A percentile compares a stretch with the other conserved stretches of the same genome.
phyloP scores from a whole-genome alignment of 2,888 invertebrate genomes.

The Carpatolechia fugitivella region DNA sequence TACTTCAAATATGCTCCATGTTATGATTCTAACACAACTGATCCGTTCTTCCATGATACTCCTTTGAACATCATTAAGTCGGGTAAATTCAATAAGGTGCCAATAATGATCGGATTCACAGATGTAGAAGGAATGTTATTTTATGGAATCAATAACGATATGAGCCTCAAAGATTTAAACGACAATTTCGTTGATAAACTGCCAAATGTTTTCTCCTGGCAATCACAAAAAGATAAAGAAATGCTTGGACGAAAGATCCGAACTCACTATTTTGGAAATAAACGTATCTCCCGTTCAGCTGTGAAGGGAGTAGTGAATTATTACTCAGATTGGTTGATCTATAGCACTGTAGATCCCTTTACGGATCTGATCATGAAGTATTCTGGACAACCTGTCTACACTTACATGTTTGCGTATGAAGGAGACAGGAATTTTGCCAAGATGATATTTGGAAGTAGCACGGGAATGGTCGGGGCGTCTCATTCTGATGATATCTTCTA shows the following conservation, averaged over 20 bases:
- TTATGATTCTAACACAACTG: slow-evolving; percentile 47
- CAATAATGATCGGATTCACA: slow-evolving; percentile 55
- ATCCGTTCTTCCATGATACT: slow-evolving; percentile 58
- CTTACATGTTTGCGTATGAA: slow-evolving; percentile 59
- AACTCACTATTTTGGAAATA: slow-evolving; percentile 52
- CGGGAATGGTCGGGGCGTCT: slow-evolving; percentile 42
- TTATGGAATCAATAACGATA: slow-evolving; percentile 49
- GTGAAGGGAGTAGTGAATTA: slow-evolving; percentile 42
- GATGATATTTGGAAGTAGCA: slow-evolving; percentile 35
- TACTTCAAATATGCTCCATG: slow-evolving; percentile 67
- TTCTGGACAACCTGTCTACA: slow-evolving; percentile 53
- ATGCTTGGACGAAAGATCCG: slow-evolving; percentile 47
- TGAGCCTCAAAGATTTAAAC: slow-evolving; percentile 47
- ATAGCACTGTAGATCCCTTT: slow-evolving; percentile 49
- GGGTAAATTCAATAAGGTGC: slow-evolving; percentile 57
- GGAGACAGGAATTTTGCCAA: slow-evolving; percentile 60
- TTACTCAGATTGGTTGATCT: slow-evolving; percentile 62
- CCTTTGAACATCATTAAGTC: slow-evolving; percentile 58
- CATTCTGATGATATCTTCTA: slow-evolving; percentile 69
- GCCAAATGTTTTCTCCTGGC: slow-evolving; percentile 61
- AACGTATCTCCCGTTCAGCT: slow-evolving; percentile 35
- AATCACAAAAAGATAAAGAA: slow-evolving; percentile 42
- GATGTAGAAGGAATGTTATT: slow-evolving; percentile 60
- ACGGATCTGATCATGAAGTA: slow-evolving; percentile 44
- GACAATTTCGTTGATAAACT: slow-evolving; percentile 51